Evolutionary conservation across 2,888 invertebrate species (phyloP).

Genomic region (Aspidiotus destructor): DNA sequence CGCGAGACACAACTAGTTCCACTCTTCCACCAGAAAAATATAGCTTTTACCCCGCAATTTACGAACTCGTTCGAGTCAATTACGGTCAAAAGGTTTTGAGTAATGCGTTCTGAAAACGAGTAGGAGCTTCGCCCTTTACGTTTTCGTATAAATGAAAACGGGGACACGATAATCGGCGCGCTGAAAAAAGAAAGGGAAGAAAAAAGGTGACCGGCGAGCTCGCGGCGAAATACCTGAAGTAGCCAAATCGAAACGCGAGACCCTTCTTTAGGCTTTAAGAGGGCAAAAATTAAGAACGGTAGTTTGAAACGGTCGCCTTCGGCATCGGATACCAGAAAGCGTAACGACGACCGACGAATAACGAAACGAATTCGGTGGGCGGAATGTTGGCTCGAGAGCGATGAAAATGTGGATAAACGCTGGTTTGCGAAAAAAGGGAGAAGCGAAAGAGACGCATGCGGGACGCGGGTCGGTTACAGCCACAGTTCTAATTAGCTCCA

Average conservation of each 20-base stretch:
- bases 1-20: no score
- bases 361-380: constrained; percentile 31
- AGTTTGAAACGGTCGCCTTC: no score
- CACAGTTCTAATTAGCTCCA: constrained; percentile 38
- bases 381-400: constrained; percentile 25
- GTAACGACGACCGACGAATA: not conserved
- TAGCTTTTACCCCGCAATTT: no score
- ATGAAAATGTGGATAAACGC: constrained; percentile 22
- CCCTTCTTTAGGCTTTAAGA: not conserved
- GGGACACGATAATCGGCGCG: not conserved
- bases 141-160: not conserved
- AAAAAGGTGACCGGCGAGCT: no score
- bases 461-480: constrained; percentile 29
- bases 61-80: no score
- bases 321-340: not conserved
- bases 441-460: constrained; percentile 10
- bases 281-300: not conserved
- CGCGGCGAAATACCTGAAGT: not conserved
- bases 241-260: constrained; percentile 10
- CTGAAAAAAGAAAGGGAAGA: not conserved
- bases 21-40: no score
- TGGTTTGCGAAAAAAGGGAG: constrained; percentile 30
- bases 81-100: no score
- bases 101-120: not conserved
- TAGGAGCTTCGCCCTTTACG: not conserved